Base-by-base conservation (phyloP, 2,113 vertebrate genomes). In the Gulo gulo region DNA sequence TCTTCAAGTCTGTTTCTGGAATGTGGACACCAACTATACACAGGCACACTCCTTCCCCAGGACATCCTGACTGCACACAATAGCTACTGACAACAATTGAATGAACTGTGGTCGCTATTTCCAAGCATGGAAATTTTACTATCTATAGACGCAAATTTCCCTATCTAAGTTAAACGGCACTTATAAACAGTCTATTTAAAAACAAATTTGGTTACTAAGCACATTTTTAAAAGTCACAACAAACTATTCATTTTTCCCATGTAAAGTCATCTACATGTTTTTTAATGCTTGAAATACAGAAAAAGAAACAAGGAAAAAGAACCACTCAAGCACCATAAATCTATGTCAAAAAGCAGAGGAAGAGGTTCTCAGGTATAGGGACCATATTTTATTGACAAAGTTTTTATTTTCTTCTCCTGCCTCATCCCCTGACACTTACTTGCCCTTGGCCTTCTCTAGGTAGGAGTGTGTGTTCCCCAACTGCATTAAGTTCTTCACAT, bases 41-140 rank as follows among this genome's bases (percentile, higher is more conserved):
- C 97, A 97, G 92, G 91, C 98, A 98, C 91, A 80, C 97, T 98
- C 98, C 98, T 99, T 99, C 98, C 99, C 99, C 99, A 99, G 99
- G 99, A 99, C 99, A 99, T 99, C 99, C 99, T 99, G 99, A 98
- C 99, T 99, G 98, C 98, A 99, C 98, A 99, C 99, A 99, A 99
- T 99, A 99, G 99, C 98, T 98, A 98, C 98, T 98, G 98, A 99
- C 98, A 99, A 99, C 99, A 99, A 99, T 91, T 98, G 98, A 98
- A 97, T 97, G 97, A 98, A 98, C 96, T 97, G 79, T 96, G 98
- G 98, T 98, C 98, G 98, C 98, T 98, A 98, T 98, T 99, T 99
- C 99, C 99, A 98, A 99, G 99, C 98, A 98, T 99, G 99, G 98
- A 99, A 99, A 98, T 98, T 98, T 98, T 99, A 97, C 98, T 98